Base-by-base conservation (phyloP, 2,888 invertebrate species). In the Lamproptera curius region DNA sequence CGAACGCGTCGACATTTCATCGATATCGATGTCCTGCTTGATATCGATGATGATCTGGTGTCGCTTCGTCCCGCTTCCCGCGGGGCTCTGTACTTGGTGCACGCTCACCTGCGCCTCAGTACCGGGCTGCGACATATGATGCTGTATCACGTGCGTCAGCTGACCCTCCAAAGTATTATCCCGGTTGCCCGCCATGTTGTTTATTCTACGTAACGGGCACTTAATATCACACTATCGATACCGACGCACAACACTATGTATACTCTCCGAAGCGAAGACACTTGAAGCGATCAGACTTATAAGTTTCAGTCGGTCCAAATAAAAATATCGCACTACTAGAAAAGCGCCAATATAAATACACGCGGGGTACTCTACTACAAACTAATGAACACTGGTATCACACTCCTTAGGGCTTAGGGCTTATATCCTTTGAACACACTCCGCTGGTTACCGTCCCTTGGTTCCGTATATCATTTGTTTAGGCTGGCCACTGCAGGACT, bases 41-140 rank as follows among this genome's bases (percentile, higher is more conserved):
- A 88, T 88, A 49, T 88, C 88, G 28, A 88, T 88, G 40, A 89
- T 89, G 31, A 89, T 89, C 57, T 89, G 88, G 48, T 88, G 88
- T 0, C 85, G 67, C 50, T 87, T 87, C 9, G 68, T 70, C 4
- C 86, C 84, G 28, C 79, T 76, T 0, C 84, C 85, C 0, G 79
- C 65, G 0, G 84, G 76, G 16, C 71, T 76, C 44, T 80, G 79
- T 13, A 85, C 78, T 47, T 87, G 86, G 45, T 87, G 88, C 0
- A 88, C 86, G 68, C 86, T 84, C 16, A 88, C 86, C 52, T 85
- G 84, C 0, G 87, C 84, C 31, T 87, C 86, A 0, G 79, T 66
- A 1, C 75, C 77, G 0, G 70, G 70, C 53, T 81, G 79, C 1
- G 80, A 73, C 67, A 84, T 80, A 48, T 85, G 80, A 5, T 85